Evolutionary conservation across 2,888 invertebrate genomes (phyloP).

Genomic region (Metacarcinus magister): DNA sequence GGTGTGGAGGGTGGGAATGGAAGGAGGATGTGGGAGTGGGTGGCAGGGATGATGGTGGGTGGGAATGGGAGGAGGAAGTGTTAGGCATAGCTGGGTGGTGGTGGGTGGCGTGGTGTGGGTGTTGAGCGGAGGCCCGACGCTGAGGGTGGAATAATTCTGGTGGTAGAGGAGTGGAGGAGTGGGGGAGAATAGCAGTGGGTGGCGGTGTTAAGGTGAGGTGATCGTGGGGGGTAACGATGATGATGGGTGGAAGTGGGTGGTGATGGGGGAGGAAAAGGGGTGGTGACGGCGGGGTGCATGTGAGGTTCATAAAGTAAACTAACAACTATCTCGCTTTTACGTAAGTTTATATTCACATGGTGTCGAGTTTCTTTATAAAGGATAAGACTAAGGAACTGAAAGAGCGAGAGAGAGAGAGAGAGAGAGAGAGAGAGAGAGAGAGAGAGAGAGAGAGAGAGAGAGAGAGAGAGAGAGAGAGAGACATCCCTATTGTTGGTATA

Average conservation of each 20-base stretch:
- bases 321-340: neutral
- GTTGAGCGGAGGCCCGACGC: neutral
- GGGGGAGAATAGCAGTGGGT: neutral
- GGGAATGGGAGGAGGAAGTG: neutral
- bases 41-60: neutral
- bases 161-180: neutral
- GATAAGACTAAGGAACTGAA: neutral
- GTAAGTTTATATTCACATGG: neutral
- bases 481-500: conserved; percentile 58
- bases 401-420: neutral
- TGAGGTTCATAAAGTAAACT: conserved; percentile 1
- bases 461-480: conserved; percentile 29
- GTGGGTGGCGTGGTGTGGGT: neutral
- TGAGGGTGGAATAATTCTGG: neutral
- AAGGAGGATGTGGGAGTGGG: neutral
- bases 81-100: neutral
- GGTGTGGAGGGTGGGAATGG: neutral
- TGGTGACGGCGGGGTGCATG: neutral
- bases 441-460: conserved; percentile 27
- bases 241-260: neutral
- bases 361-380: neutral
- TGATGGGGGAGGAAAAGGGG: neutral
- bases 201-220: neutral
- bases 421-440: conserved; percentile 42
- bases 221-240: neutral